Conservation (phyloP, 2,113 vertebrate genomes). For the Phainopepla nitens region DNA sequence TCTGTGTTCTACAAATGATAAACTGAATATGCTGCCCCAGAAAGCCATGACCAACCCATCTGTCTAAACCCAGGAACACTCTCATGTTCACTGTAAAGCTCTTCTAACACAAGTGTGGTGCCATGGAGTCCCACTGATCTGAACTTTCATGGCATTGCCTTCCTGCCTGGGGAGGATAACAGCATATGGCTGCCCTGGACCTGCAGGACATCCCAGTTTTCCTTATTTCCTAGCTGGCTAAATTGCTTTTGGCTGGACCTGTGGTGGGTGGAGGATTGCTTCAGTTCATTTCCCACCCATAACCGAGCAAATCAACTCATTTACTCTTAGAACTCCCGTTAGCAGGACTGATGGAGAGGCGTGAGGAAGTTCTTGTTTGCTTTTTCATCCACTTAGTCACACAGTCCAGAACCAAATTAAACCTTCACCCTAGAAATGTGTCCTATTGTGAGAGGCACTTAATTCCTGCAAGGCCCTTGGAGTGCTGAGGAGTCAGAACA, state of each 20-base stretch:
- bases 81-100: neutral
- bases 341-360: neutral
- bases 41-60: neutral
- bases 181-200: neutral
- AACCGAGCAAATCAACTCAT: neutral
- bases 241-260: neutral
- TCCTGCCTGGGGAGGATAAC: neutral
- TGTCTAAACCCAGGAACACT: neutral
- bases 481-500: slow-evolving; percentile 41
- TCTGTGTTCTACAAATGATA: neutral
- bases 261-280: neutral
- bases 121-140: neutral
- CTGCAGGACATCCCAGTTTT: neutral
- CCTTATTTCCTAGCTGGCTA: neutral
- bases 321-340: neutral
- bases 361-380: slow-evolving; percentile 4
- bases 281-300: neutral
- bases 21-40: neutral
- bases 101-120: neutral
- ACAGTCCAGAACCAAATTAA: slow-evolving; percentile 12
- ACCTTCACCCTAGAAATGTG: slow-evolving; percentile 15
- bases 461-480: neutral
- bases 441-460: slow-evolving; percentile 8
- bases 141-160: neutral
- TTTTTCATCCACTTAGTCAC: neutral